Conservation (phyloP, 2,113 vertebrate species). For the Paracanthobrama guichenoti region DNA sequence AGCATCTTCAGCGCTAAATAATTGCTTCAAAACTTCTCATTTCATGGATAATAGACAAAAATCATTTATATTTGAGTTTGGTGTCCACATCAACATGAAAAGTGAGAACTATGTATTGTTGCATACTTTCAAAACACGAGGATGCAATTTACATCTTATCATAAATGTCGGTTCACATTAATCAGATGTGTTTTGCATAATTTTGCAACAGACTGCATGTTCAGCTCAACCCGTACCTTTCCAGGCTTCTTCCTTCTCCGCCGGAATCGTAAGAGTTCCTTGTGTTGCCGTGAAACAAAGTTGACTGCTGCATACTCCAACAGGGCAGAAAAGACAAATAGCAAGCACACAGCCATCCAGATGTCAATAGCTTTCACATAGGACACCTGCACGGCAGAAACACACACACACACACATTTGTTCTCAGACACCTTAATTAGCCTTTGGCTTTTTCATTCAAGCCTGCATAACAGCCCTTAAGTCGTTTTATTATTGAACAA, state of each 20-base stretch:
- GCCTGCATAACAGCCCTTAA: not conserved
- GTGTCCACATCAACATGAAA: not conserved
- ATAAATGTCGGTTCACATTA: not conserved
- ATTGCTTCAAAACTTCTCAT: not conserved
- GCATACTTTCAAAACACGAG: not conserved
- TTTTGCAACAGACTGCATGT: not conserved
- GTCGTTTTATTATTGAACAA: constrained; percentile 25
- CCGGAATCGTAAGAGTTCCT: constrained; percentile 89
- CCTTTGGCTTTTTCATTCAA: not conserved
- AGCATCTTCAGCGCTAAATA: not conserved
- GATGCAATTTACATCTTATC: not conserved
- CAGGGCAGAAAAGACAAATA: constrained; percentile 96
- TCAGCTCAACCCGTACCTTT: constrained; percentile 78
- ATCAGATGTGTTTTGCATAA: not conserved
- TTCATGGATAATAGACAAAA: not conserved
- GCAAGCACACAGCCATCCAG: constrained; percentile 98
- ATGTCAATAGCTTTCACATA: constrained; percentile 99
- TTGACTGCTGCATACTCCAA: constrained; percentile 97
- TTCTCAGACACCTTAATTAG: constrained; percentile 16
- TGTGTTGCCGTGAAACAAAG: constrained; percentile 96
- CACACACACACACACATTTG: constrained; percentile 28
- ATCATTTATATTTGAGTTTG: not conserved
- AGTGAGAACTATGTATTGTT: not conserved
- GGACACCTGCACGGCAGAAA: constrained; percentile 79
- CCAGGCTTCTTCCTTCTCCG: constrained; percentile 81